Percentiles rank a stretch among this genome's conserved stretches.
Evolutionary conservation across 2,888 invertebrate species (phyloP).

Genomic region (Scaeva pyrastri): DNA sequence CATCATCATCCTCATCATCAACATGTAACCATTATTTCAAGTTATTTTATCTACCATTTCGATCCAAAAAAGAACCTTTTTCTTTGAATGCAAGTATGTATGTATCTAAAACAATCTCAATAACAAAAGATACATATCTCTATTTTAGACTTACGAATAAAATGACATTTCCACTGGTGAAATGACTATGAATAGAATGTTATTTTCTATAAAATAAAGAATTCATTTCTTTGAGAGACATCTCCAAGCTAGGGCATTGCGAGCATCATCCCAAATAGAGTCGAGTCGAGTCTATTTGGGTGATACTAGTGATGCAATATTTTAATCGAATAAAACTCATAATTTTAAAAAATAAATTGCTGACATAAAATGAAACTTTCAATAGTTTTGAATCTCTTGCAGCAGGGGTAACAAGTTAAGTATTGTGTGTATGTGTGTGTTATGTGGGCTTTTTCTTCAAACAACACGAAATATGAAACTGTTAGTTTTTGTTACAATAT

Average conservation of each 20-base stretch:
- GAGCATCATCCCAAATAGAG: no score
- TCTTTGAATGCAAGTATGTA: no score
- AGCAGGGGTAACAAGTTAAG: not conserved
- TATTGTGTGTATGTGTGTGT: constrained; percentile 16
- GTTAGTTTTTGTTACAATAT: constrained; percentile 69
- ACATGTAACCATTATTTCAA: constrained; percentile 46
- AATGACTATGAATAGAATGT: constrained; percentile 13
- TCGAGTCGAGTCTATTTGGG: constrained; percentile 2
- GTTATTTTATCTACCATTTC: constrained; percentile 62
- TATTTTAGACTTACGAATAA: constrained; percentile 29
- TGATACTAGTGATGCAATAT: no score
- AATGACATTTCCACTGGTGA: constrained; percentile 52
- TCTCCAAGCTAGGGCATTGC: not conserved
- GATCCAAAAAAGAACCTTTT: constrained; percentile 42
- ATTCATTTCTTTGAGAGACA: not conserved
- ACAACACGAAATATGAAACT: constrained; percentile 60
- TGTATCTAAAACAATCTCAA: not conserved
- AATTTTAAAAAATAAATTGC: constrained; percentile 61
- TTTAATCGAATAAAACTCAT: constrained; percentile 55
- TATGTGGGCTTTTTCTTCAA: not conserved
- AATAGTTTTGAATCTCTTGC: constrained; percentile 22
- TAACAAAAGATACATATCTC: constrained; percentile 61
- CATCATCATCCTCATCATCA: constrained; percentile 16
- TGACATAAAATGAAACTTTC: constrained; percentile 28
- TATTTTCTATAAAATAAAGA: not conserved